phyloP scores from a whole-genome alignment of 2,888 invertebrate genomes.

The Rapana venosa region DNA sequence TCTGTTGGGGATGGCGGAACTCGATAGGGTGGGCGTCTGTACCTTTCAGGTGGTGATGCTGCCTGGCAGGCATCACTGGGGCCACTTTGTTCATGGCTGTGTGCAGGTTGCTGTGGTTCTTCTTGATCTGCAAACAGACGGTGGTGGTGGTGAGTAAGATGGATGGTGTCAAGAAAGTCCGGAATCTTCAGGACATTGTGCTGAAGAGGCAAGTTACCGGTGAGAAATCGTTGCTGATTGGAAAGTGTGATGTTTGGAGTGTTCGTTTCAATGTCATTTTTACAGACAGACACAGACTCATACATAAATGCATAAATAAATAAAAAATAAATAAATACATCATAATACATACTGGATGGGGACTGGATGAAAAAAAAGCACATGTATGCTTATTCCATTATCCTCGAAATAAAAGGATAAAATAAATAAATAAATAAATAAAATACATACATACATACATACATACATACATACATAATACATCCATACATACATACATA shows the following conservation, averaged over 20 bases:
- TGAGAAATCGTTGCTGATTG: too few relatives aligned
- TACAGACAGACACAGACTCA: background rate
- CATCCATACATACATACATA: background rate
- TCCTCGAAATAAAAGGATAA: too few relatives aligned
- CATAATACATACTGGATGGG: background rate
- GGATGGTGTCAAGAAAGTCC: too few relatives aligned
- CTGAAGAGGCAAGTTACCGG: too few relatives aligned
- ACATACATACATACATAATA: background rate
- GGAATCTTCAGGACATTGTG: too few relatives aligned
- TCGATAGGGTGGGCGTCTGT: background rate
- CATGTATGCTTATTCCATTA: too few relatives aligned
- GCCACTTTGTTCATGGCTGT: slow-evolving; percentile 7
- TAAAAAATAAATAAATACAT: too few relatives aligned
- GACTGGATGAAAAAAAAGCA: too few relatives aligned
- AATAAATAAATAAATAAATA: background rate
- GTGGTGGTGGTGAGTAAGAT: too few relatives aligned
- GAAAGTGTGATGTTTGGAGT: too few relatives aligned
- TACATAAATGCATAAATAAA: background rate
- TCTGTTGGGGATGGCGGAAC: background rate
- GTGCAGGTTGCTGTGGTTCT: background rate
- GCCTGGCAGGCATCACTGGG: background rate
- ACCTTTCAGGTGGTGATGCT: background rate
- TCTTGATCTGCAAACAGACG: background rate
- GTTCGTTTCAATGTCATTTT: too few relatives aligned
- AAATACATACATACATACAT: background rate